Evolutionary conservation across 2,888 invertebrate species (phyloP), one percentile per base, ranked within the genome.

Genomic region (Mycogona germanica): DNA sequence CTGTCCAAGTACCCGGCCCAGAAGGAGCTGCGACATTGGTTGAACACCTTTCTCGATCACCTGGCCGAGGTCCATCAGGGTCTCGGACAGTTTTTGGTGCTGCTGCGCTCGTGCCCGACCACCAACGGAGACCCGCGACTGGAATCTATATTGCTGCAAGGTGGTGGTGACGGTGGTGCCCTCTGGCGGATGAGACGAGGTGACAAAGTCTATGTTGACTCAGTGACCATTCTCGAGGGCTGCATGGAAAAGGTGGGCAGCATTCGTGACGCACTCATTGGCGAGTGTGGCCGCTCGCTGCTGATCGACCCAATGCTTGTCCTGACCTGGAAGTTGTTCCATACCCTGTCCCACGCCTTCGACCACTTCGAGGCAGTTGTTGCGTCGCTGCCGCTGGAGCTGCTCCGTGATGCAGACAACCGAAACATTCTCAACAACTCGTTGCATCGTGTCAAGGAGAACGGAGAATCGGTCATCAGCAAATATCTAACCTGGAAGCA

Each of bases 61-160:
- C 25, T 52, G 5, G 21, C 35, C 4, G 14, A 23, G n/a, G 23
- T 35, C 3, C 40, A 26, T 12, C 52, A 52, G 32, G 35, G 44
- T n/a, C 23, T 52, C 5, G 44, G 45, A 30, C 44, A 52, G 25
- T 52, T 52, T 52, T 30, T 45, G 19, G n/a, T 41, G 12, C 25
- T 52, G 32, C 21, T 52, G 9, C 28, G 45, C n/a, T n/a, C 44
- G 23, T 41, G 52, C 23, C 44, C 42, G 12, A 2, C 28, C 14
- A 19, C n/a, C n/a, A n/a, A n/a, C n/a, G n/a, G n/a, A n/a, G n/a
- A n/a, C n/a, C n/a, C n/a, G n/a, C n/a, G n/a, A n/a, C n/a, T n/a
- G n/a, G n/a, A n/a, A n/a, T n/a, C n/a, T n/a, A n/a, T n/a, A n/a
- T n/a, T n/a, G n/a, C n/a, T n/a, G n/a, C n/a, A n/a, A n/a, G n/a